Conservation (phyloP, 2,113 vertebrate species). For the Gallinago paraguaiae region DNA sequence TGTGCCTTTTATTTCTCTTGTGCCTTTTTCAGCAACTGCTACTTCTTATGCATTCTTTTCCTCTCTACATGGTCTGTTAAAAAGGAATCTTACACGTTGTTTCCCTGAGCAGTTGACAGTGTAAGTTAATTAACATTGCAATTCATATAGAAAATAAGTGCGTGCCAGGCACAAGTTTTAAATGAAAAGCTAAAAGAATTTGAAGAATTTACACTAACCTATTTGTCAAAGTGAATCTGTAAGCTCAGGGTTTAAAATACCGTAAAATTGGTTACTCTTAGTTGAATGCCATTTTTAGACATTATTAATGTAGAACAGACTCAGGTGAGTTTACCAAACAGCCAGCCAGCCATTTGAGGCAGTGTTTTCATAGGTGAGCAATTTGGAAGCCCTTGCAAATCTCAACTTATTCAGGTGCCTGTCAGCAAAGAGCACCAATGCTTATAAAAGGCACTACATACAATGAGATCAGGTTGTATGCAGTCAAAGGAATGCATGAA, state of each 20-base stretch:
- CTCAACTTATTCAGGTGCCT: neutral
- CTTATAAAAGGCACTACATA: neutral
- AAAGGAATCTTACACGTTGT: neutral
- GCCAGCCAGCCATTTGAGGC: neutral
- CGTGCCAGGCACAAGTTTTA: neutral
- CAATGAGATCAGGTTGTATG: neutral
- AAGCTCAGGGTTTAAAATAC: neutral
- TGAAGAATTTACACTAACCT: constrained; percentile 29
- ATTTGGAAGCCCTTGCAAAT: neutral
- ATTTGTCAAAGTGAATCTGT: neutral
- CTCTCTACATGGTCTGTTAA: neutral
- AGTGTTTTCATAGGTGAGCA: neutral
- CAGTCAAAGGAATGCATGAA: neutral
- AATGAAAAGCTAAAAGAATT: neutral
- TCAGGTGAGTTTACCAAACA: neutral
- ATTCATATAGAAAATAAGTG: neutral
- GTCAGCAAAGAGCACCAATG: neutral
- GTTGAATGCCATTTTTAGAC: neutral
- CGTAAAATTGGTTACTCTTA: neutral
- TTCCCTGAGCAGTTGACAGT: neutral
- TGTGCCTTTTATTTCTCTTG: neutral
- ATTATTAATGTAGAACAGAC: neutral
- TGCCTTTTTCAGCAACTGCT: neutral
- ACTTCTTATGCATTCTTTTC: neutral
- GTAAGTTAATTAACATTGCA: neutral